Base-by-base conservation (phyloP, 2,888 invertebrate species). In the Dynastes hyllus region DNA sequence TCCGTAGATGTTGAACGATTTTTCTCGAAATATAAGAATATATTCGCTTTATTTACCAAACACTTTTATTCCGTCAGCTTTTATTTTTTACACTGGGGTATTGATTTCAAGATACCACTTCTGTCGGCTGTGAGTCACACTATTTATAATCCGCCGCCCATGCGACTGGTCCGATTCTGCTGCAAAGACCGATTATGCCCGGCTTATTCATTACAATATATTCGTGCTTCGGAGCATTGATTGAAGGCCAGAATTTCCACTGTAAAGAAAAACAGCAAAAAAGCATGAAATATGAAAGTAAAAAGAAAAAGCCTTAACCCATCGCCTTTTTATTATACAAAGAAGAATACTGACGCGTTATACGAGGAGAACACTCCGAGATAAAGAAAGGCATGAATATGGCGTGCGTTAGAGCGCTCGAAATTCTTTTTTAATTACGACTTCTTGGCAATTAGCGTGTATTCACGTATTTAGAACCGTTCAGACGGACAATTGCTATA, bases 401-500 rank as follows among this genome's bases (percentile, higher is more conserved):
- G 13, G 32, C 63, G 29, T 32, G 29, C 13, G 71, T 8, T 55
- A 71, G 53, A 55, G 37, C 55, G 32, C 9, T 37, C 16, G 55
- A 37, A 71, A 55, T 71, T 71, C 55, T 53, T 53, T 29, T 69
- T 71, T 71, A 67, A 67, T 67, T 67, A 67, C 67, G 67, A 50
- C 67, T 67, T 50, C 67, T 67, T 67, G 45, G 71, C 55, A 55
- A 53, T 71, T 71, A 53, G 50, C 37, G 55, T 71, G 71, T 55
- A 71, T 55, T 71, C 71, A 71, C 55, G 71, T 71, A 37, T 71
- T 53, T 71, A 71, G 55, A 71, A 55, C 32, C 53, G 53, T 32
- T 71, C 71, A 71, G 37, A 55, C 53, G 55, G 71, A 71, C 71
- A 71, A 71, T 67, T 67, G 67, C 67, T 67, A 50, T 67, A 67